Evolutionary conservation across 2,113 vertebrate species (phyloP), one percentile per base, ranked within the genome.

Genomic region (Montifringilla adamsi): DNA sequence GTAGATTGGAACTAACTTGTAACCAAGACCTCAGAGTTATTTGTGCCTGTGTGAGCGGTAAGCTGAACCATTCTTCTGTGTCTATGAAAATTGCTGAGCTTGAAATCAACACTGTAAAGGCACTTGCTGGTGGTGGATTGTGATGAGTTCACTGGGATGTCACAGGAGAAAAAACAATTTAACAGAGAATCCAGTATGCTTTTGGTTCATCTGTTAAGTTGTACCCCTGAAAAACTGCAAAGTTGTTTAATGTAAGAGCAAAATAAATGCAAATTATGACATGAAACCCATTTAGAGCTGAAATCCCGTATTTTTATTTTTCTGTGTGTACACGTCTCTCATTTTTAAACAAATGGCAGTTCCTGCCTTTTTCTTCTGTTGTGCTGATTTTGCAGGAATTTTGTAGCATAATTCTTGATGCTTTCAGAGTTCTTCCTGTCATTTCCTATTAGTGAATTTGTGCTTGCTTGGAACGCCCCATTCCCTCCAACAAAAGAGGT

Each of bases 11-110:
- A 94, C 39, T 97, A 93, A 90, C 84, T 96, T 97, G 91, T 97
- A 95, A 95, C 93, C 93, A 95, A 94, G 94, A 95, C 94, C 94
- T 95, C 94, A 93, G 96, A 95, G 87, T 96, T 85, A 88, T 94
- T 93, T 96, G 94, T 91, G 18, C 91, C 95, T 58, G 58, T 90
- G 56, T 90, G 94, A 96, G 89, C 78, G 87, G 91, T 96, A 95
- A 95, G 93, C 91, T 84, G 18, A 90, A 94, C 70, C 85, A 27
- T 90, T 96, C 93, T 91, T 93, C 19, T 5, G 27, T 95, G 84
- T 96, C 41, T 94, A 11, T 95, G 58, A 73, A 62, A 43, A 47
- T 80, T 89, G 86, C 89, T 93, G 93, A 88, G 78, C 62, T 94
- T 50, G 56, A 93, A 78, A 75, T 84, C 90, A 17, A 67, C 68